Conservation (phyloP, 2,797 vertebrate genomes). For the Petrocephalus sullivani region DNA sequence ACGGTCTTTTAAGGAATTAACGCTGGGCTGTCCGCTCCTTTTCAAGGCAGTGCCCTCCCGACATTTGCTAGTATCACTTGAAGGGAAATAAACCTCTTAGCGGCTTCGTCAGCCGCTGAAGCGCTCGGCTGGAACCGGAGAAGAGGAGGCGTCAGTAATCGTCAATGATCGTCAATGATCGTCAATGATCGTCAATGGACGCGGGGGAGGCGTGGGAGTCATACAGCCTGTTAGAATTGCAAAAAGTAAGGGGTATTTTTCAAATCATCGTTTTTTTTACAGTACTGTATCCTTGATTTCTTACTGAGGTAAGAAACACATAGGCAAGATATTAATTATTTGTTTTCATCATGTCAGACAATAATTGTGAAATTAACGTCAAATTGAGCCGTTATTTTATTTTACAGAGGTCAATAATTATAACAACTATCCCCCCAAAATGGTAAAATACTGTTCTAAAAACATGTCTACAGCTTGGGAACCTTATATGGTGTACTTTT, state of each 20-base stretch:
- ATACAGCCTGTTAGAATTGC: background rate
- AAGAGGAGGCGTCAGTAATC: conserved; percentile 8
- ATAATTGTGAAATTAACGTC: background rate
- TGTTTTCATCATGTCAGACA: background rate
- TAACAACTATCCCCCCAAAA: background rate
- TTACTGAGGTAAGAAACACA: background rate
- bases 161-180: conserved; percentile 22
- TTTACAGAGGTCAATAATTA: background rate
- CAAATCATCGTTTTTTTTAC: background rate
- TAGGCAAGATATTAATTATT: background rate
- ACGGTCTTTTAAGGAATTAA: background rate
- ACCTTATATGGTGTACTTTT: background rate
- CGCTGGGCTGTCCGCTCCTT: conserved; percentile 28
- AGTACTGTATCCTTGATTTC: background rate
- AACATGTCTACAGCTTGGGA: background rate
- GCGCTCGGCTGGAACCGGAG: conserved; percentile 25
- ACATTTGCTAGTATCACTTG: conserved; percentile 16
- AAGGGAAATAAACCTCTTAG: conserved; percentile 50
- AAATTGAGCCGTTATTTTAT: background rate
- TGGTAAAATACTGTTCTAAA: background rate
- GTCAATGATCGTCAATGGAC: conserved; percentile 25
- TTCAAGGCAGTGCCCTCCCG: conserved; percentile 17
- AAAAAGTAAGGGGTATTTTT: background rate
- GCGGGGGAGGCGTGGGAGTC: background rate
- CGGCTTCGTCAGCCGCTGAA: conserved; percentile 26